phyloP scores from a whole-genome alignment of 2,797 vertebrate genomes.

The Xerus rutilus region DNA sequence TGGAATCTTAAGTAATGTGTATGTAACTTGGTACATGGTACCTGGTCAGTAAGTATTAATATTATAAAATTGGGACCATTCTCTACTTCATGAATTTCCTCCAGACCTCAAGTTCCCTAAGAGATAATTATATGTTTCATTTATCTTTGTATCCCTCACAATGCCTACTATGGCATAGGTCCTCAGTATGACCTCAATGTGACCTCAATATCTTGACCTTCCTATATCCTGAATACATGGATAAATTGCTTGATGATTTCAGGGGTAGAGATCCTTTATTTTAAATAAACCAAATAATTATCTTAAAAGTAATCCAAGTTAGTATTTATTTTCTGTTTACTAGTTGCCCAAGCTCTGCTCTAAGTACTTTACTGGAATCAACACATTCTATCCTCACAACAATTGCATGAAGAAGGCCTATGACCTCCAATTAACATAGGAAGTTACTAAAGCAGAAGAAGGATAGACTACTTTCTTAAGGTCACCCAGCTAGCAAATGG shows the following conservation, averaged over 20 bases:
- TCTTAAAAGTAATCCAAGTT: constrained; percentile 27
- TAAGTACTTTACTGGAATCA: background rate
- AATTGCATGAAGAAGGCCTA: background rate
- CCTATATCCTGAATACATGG: background rate
- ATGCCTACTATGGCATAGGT: background rate
- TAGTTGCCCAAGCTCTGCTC: background rate
- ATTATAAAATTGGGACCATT: background rate
- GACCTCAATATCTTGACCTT: background rate
- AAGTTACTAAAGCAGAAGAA: background rate
- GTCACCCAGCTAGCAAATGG: background rate
- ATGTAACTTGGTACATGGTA: background rate
- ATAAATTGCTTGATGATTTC: background rate
- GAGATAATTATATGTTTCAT: background rate
- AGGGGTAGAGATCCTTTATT: background rate
- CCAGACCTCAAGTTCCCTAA: background rate
- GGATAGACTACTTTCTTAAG: background rate
- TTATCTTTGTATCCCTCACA: background rate
- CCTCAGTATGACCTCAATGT: background rate
- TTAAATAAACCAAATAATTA: constrained; percentile 6
- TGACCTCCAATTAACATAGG: background rate
- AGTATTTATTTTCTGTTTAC: background rate
- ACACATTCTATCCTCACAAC: background rate
- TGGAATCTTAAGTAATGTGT: background rate
- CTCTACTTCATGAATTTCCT: background rate
- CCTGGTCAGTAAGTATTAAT: background rate